Evolutionary conservation across 2,888 invertebrate genomes (phyloP).

Genomic region (Watsonalla cultraria): DNA sequence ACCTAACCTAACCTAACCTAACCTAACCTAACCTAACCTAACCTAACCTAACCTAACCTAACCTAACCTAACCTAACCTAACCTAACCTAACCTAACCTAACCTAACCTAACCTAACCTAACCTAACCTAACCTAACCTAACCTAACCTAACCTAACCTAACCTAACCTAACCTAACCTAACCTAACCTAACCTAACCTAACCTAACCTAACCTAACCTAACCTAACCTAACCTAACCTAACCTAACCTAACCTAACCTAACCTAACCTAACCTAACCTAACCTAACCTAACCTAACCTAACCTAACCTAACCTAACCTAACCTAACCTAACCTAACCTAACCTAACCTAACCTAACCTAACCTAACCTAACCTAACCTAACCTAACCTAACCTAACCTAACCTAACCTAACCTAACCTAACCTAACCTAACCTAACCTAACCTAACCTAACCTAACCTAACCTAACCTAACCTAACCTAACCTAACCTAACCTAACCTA

Average conservation of each 20-base stretch:
- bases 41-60: no score
- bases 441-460: conserved; percentile 4
- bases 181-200: no score
- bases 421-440: conserved; percentile 5
- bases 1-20: no score
- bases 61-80: no score
- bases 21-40: no score
- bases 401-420: conserved; percentile 4
- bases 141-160: no score
- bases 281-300: conserved; percentile 10
- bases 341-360: conserved; percentile 8
- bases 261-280: conserved; percentile 9
- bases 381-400: conserved; percentile 9
- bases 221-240: conserved; percentile 10
- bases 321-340: conserved; percentile 10
- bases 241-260: conserved; percentile 9
- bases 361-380: conserved; percentile 10
- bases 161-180: no score
- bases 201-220: conserved; percentile 10
- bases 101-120: no score
- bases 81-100: no score
- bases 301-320: conserved; percentile 10
- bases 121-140: no score
- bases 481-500: conserved; percentile 4
- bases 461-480: conserved; percentile 7